A percentile compares a stretch with the other conserved stretches of the same genome.
These are phyloP conservation scores for Lota lota DNA, from an alignment of 2,113 vertebrate genomes.

Conservation along the genomic window DNA sequence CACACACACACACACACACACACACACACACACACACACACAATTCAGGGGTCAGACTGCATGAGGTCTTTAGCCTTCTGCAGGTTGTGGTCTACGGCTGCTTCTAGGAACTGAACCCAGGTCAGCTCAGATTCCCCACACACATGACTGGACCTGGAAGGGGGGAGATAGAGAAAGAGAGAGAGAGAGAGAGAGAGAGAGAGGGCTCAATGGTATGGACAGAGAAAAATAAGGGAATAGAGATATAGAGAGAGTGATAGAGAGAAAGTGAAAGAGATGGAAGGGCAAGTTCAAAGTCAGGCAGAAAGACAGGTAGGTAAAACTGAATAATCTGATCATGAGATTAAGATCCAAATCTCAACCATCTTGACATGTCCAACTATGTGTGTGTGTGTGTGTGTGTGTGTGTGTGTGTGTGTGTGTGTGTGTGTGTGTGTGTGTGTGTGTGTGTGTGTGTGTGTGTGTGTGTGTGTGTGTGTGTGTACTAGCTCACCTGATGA, in stretches of 20 bases:
- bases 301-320: no score
- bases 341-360: no score
- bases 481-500: conserved; percentile 82
- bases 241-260: neutral
- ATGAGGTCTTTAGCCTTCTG: conserved; percentile 82
- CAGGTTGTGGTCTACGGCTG: conserved; percentile 86
- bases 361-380: no score
- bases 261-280: no score
- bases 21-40: conserved; percentile 9
- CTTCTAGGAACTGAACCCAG: conserved; percentile 87
- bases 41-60: conserved; percentile 52
- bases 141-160: conserved; percentile 83
- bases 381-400: no score
- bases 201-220: neutral
- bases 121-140: conserved; percentile 81
- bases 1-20: conserved; percentile 19
- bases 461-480: no score
- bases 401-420: no score
- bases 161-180: neutral
- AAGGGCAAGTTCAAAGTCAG: no score
- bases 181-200: neutral
- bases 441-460: no score
- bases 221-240: neutral
- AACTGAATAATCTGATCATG: no score
- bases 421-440: no score